Evolutionary conservation across 1,140 invertebrate genomes (phyloP), one percentile per base, ranked within the genome.

Genomic region (Acromyrmex echinatior): DNA sequence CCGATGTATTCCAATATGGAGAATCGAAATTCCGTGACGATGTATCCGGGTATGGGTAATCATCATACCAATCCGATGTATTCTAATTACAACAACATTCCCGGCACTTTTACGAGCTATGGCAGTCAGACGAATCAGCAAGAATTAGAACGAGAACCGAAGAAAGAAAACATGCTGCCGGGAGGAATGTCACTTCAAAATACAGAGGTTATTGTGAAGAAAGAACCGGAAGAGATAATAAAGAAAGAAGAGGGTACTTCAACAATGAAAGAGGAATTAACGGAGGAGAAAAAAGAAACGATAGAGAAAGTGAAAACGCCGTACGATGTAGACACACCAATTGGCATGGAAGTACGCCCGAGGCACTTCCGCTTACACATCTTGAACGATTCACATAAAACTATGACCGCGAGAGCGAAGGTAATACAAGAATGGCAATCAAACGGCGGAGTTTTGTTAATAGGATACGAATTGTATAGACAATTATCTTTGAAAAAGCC

Each of bases 401-500:
- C 98, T 0, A 96, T 99, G 87, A 96, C 97, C 39, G 97, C 98
- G 49, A 96, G 99, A 81, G 97, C 98, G 0, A 97, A 97, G 94
- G 97, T 98, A 60, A 92, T 97, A 51, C 94, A 98, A 93, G 97
- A 98, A 51, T 99, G 99, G 99, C 96, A 97, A 31, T 96, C 97
- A 65, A 96, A 96, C 12, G 99, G 99, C 5, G 99, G 99, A 21
- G 99, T 99, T 1, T 95, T 99, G 12, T 96, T 99, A 86, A 99
- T 99, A 93, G 99, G 99, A 6, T 99, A 99, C 94, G 99, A 99
- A 96, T 96, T 99, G 93, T 99, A 99, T 94, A 96, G 98, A 10
- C 96, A 99, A 81, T 95, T 99, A 49, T 98, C 98, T 86, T 96
- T 98, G 89, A 98, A 98, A 92, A 97, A 98, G 21, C 92, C 95